phyloP scores from a whole-genome alignment of 2,113 vertebrate genomes.

The Bucco capensis region DNA sequence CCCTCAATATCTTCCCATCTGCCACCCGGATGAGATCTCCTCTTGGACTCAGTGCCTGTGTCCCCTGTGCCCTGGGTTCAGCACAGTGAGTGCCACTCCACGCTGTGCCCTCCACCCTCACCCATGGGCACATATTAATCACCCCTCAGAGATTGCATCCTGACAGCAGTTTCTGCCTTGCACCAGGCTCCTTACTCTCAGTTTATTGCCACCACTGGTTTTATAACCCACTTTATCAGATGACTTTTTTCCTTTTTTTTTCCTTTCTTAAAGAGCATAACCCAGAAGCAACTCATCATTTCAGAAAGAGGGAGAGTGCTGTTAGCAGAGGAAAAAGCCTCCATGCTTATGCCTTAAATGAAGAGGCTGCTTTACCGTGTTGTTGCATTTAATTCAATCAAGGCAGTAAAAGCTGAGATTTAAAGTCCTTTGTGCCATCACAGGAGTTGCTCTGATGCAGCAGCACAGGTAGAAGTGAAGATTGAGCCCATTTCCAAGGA shows the following conservation, averaged over 20 bases:
- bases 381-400: constrained; percentile 57
- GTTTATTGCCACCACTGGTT: constrained; percentile 44
- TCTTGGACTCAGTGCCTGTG: background rate
- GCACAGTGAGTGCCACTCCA: background rate
- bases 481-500: constrained; percentile 35
- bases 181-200: constrained; percentile 3
- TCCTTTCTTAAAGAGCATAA: constrained; percentile 40
- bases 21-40: background rate
- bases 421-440: constrained; percentile 20
- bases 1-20: background rate
- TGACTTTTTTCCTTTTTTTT: background rate
- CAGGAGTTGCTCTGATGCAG: constrained; percentile 37
- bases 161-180: background rate
- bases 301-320: constrained; percentile 28
- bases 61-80: rapidly evolving
- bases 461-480: constrained; percentile 29
- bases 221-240: constrained; percentile 68
- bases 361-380: constrained; percentile 21
- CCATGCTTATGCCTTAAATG: background rate
- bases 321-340: constrained; percentile 20
- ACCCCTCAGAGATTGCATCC: background rate
- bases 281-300: constrained; percentile 60
- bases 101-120: rapidly evolving
- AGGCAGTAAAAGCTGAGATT: constrained; percentile 37
- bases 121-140: background rate